Evolutionary conservation across 2,113 vertebrate genomes (phyloP).

Genomic region (Pluvialis apricaria): DNA sequence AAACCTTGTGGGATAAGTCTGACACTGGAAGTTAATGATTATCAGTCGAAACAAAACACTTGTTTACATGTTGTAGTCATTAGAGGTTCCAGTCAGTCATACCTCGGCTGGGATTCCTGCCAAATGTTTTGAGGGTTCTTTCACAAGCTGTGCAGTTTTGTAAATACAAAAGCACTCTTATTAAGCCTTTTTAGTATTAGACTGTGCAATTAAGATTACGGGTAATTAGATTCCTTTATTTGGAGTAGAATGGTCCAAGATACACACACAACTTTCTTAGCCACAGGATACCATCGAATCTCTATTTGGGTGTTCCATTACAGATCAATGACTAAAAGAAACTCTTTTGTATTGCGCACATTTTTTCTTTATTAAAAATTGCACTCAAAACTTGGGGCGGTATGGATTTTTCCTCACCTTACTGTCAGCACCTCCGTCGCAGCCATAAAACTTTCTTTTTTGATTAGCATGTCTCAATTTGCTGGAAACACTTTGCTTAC

Average conservation of each 20-base stretch:
- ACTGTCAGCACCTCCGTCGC: conserved; percentile 11
- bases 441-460: conserved; percentile 61
- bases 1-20: conserved; percentile 79
- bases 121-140: conserved; percentile 83
- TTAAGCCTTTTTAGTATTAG: conserved; percentile 80
- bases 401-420: conserved; percentile 19
- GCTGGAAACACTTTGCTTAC: conserved; percentile 51
- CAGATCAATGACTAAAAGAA: conserved; percentile 26
- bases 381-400: neutral
- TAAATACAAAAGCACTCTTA: conserved; percentile 83
- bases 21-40: conserved; percentile 82
- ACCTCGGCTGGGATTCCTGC: conserved; percentile 83
- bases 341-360: neutral
- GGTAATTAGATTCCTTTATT: conserved; percentile 78
- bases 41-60: conserved; percentile 83
- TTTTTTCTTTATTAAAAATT: conserved; percentile 56
- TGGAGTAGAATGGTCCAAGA: conserved; percentile 67
- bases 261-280: conserved; percentile 60
- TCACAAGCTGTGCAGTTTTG: conserved; percentile 83
- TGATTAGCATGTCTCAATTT: conserved; percentile 59
- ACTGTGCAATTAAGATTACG: conserved; percentile 73
- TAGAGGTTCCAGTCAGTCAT: conserved; percentile 82
- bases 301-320: conserved; percentile 47
- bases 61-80: conserved; percentile 84
- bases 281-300: conserved; percentile 26